Evolutionary conservation across 2,888 invertebrate genomes (phyloP).

Genomic region (Sceliomorpha sp.): DNA sequence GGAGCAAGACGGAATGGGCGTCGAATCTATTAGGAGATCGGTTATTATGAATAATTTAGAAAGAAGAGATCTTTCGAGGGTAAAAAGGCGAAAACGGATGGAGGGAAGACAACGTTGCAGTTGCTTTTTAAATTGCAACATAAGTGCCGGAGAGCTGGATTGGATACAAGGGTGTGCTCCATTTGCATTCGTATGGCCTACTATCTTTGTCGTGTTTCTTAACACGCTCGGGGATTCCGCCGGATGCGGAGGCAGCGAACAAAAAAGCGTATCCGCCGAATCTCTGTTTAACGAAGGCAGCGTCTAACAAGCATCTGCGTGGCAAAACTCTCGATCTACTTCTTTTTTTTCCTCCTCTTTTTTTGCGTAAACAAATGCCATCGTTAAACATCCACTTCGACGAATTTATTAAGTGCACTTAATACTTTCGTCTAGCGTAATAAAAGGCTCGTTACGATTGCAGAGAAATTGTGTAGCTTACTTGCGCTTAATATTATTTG

Average conservation of each 20-base stretch:
- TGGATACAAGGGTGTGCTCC: slow-evolving; percentile 44
- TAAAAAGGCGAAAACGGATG: slow-evolving; percentile 21
- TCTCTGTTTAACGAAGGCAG: slow-evolving; percentile 54
- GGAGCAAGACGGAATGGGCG: no score
- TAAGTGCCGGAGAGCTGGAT: slow-evolving; percentile 31
- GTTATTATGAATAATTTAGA: slow-evolving; percentile 52
- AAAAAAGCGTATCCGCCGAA: slow-evolving; percentile 56
- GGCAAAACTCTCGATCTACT: slow-evolving; percentile 43
- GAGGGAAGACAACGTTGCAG: slow-evolving; percentile 30
- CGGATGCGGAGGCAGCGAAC: slow-evolving; percentile 42
- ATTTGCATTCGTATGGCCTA: slow-evolving; percentile 56
- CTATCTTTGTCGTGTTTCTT: slow-evolving; percentile 57
- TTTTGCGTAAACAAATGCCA: slow-evolving; percentile 53
- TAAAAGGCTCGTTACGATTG: slow-evolving; percentile 13
- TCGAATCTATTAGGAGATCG: no score
- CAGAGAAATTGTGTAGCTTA: no score
- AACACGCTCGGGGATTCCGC: slow-evolving; percentile 51
- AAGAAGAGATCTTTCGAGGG: slow-evolving; percentile 23
- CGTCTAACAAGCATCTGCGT: slow-evolving; percentile 56
- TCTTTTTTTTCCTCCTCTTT: slow-evolving; percentile 44
- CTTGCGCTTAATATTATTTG: no score
- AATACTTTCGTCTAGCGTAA: slow-evolving; percentile 11
- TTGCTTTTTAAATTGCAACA: slow-evolving; percentile 42
- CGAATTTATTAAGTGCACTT: slow-evolving; percentile 23
- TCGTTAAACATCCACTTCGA: slow-evolving; percentile 43